These are phyloP conservation scores for Caenorhabditis sulstoni DNA, from an alignment of 2,888 invertebrate genomes.

Conservation along the genomic window DNA sequence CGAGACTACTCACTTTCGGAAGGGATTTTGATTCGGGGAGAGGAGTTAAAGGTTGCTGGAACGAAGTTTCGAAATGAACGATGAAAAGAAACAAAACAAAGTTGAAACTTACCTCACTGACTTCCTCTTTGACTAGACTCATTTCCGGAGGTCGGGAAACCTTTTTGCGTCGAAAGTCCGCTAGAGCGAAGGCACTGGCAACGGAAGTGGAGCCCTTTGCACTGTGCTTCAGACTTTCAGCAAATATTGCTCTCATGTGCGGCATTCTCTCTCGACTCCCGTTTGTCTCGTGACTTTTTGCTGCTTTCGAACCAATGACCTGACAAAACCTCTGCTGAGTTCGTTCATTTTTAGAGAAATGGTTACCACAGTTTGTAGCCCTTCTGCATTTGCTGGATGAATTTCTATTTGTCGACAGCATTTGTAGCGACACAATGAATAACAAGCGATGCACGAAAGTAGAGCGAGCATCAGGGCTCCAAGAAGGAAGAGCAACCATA, in stretches of 20 bases:
- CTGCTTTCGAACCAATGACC: constrained; percentile 43
- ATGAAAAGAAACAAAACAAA: not conserved
- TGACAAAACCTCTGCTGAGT: not conserved
- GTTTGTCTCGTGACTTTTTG: constrained; percentile 25
- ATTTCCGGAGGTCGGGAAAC: constrained; percentile 56
- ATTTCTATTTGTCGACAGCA: constrained; percentile 49
- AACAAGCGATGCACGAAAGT: constrained; percentile 47
- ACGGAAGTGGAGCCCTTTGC: constrained; percentile 62
- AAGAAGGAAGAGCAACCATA: constrained; percentile 73
- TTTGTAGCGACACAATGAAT: constrained; percentile 33
- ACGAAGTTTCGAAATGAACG: too few relatives aligned
- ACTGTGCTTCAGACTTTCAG: constrained; percentile 61
- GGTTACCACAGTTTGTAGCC: constrained; percentile 52
- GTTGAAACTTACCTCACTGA: constrained; percentile 19
- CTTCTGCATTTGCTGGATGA: constrained; percentile 41
- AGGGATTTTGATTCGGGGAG: constrained; percentile 13
- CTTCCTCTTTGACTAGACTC: constrained; percentile 52
- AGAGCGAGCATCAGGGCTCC: constrained; percentile 64
- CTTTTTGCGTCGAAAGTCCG: constrained; percentile 51
- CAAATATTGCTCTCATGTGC: constrained; percentile 61
- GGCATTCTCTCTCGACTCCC: constrained; percentile 27
- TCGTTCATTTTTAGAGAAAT: not conserved
- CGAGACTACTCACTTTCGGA: constrained; percentile 45
- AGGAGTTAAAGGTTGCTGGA: constrained; percentile 6
- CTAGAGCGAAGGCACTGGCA: constrained; percentile 57